Conservation (phyloP, 2,797 vertebrate species). For the Myotis vivesi region DNA sequence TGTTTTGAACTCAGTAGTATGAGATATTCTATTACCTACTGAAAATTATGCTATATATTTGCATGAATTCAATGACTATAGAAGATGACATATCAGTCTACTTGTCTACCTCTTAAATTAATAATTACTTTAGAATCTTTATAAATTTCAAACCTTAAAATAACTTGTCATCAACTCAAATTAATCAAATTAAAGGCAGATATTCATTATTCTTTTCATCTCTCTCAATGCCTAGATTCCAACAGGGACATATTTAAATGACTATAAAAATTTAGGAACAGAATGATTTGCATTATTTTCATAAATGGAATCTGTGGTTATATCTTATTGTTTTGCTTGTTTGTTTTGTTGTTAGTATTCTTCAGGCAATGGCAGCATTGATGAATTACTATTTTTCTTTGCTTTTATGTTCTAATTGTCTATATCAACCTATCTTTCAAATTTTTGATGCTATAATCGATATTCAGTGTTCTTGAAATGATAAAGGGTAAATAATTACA, state of each 20-base stretch:
- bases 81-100: background rate
- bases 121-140: background rate
- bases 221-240: background rate
- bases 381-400: background rate
- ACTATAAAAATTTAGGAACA: background rate
- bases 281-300: background rate
- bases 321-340: background rate
- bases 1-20: background rate
- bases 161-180: background rate
- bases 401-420: background rate
- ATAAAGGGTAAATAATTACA: background rate
- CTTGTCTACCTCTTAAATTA: background rate
- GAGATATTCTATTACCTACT: background rate
- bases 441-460: background rate
- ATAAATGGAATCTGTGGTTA: background rate
- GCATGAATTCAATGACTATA: background rate
- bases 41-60: background rate
- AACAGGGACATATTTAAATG: background rate
- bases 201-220: background rate
- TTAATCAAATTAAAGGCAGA: background rate
- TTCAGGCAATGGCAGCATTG: background rate
- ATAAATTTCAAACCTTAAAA: conserved; percentile 11
- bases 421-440: background rate
- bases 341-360: background rate
- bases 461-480: background rate